These are phyloP conservation scores for Gopherus flavomarginatus DNA, from an alignment of 2,113 vertebrate species.

Conservation along the genomic window DNA sequence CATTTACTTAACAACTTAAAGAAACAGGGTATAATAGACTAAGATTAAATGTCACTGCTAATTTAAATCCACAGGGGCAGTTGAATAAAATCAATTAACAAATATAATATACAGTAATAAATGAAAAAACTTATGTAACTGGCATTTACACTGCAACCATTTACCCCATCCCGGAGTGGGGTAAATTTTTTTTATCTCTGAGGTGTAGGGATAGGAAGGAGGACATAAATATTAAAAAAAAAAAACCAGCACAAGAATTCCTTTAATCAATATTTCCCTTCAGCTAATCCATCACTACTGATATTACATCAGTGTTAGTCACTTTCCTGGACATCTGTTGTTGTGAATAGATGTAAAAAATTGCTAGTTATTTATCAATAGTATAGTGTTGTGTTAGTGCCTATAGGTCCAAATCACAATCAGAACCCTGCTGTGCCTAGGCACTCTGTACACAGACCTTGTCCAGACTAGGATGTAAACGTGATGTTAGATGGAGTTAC, in stretches of 20 bases:
- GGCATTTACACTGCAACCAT: no score
- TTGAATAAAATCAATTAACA: no score
- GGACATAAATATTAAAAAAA: neutral
- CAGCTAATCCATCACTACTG: neutral
- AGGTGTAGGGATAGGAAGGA: neutral
- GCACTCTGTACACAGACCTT: neutral
- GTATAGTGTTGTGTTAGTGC: neutral
- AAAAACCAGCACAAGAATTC: neutral
- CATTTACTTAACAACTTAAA: no score
- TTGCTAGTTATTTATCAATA: conserved; percentile 23
- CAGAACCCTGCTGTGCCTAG: neutral
- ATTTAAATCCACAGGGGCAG: no score
- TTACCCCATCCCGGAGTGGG: no score
- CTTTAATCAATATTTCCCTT: neutral
- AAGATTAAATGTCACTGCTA: no score
- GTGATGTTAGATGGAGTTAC: neutral
- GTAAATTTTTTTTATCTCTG: neutral
- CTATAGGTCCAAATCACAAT: neutral
- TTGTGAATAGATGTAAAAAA: neutral
- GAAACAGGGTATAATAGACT: no score
- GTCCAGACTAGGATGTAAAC: neutral
- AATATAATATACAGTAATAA: no score
- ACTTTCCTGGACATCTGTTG: conserved; percentile 36
- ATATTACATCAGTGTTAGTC: conserved; percentile 55
- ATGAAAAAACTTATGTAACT: no score